These are phyloP conservation scores for Aplodontia rufa DNA, from an alignment of 2,113 vertebrate species.

Conservation along the genomic window DNA sequence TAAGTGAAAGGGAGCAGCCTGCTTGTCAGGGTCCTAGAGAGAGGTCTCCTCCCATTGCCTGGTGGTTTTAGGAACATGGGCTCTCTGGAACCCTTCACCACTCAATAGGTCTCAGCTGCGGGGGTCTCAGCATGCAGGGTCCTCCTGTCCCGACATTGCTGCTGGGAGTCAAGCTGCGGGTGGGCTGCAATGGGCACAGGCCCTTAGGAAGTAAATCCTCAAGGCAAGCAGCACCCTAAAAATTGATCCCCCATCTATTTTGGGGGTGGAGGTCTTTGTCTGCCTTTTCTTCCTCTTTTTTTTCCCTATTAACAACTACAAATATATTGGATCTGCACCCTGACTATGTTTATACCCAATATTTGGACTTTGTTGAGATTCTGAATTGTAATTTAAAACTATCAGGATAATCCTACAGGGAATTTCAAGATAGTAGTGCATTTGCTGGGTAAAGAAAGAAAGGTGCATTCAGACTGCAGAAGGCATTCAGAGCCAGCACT, in stretches of 20 bases:
- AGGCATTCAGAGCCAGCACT: rapidly evolving
- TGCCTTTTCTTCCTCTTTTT: neutral
- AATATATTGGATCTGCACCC: neutral
- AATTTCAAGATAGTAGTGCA: neutral
- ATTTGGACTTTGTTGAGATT: constrained; percentile 27
- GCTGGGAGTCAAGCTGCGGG: neutral
- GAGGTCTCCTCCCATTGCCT: neutral
- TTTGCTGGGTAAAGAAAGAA: neutral
- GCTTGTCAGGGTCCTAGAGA: no score
- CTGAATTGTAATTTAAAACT: constrained; percentile 33
- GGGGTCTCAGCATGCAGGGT: neutral
- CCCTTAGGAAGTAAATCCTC: neutral
- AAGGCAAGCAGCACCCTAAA: neutral
- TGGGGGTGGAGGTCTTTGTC: neutral
- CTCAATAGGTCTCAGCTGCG: neutral
- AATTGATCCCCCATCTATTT: neutral
- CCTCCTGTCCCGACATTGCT: neutral
- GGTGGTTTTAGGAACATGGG: neutral
- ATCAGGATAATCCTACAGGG: neutral
- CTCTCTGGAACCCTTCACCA: neutral
- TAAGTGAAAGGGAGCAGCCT: neutral
- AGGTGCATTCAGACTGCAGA: neutral
- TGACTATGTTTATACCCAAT: constrained; percentile 42
- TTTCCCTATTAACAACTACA: neutral
- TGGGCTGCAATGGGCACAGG: neutral